phyloP scores from a whole-genome alignment of 2,888 invertebrate species.

The Diarsia rubi region DNA sequence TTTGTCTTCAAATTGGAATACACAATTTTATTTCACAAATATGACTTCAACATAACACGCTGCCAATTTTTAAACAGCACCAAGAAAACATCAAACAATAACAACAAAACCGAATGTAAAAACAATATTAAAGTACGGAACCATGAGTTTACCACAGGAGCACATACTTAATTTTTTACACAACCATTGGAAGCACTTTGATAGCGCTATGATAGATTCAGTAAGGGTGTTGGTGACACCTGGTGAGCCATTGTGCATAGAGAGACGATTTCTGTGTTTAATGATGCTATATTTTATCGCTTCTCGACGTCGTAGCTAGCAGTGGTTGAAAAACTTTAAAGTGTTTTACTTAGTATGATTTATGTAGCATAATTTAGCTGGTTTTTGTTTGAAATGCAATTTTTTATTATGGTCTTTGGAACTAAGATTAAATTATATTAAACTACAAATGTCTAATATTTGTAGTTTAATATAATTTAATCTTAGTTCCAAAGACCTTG shows the following conservation, averaged over 20 bases:
- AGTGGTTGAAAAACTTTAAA: conserved; percentile 55
- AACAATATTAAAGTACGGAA: conserved; percentile 41
- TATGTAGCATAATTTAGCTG: conserved; percentile 21
- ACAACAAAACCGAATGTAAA: background rate
- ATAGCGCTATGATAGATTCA: conserved; percentile 74
- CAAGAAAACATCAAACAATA: background rate
- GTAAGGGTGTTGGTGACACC: conserved; percentile 70
- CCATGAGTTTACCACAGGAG: conserved; percentile 33
- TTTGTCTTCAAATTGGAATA: conserved; percentile 33
- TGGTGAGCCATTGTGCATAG: conserved; percentile 67
- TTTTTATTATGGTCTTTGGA: background rate
- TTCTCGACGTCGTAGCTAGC: conserved; percentile 55
- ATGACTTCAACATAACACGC: conserved; percentile 4
- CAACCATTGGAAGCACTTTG: conserved; percentile 61
- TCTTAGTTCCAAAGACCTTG: background rate
- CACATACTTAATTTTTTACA: conserved; percentile 63
- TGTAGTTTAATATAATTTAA: background rate
- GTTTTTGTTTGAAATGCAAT: conserved; percentile 14
- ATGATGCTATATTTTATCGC: conserved; percentile 76
- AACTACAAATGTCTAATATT: no score
- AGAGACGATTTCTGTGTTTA: conserved; percentile 67
- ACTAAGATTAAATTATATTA: background rate
- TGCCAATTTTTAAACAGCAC: conserved; percentile 1
- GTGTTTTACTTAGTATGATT: conserved; percentile 54
- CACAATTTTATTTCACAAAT: conserved; percentile 11